Evolutionary conservation across 2,113 vertebrate genomes (phyloP).

Genomic region (Otis tarda): DNA sequence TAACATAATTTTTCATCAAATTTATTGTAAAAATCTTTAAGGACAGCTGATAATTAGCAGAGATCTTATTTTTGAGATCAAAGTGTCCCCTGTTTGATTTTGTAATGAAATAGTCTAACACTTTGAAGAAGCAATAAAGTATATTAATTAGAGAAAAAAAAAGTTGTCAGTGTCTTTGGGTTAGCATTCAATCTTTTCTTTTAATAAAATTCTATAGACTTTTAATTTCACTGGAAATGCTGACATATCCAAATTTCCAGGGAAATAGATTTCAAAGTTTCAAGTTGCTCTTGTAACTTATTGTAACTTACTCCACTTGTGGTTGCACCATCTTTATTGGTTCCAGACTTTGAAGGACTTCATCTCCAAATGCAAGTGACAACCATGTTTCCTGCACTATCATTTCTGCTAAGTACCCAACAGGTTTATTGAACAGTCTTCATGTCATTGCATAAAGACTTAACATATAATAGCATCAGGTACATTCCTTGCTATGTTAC

Average conservation of each 20-base stretch:
- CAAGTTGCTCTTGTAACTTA: not conserved
- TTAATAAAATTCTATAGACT: not conserved
- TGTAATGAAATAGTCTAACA: not conserved
- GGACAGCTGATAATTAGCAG: constrained; percentile 53
- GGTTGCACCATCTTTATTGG: not conserved
- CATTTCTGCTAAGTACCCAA: not conserved
- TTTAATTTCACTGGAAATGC: not conserved
- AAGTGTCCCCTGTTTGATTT: constrained; percentile 28
- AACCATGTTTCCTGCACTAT: not conserved
- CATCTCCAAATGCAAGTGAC: not conserved
- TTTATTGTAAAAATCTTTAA: constrained; percentile 3
- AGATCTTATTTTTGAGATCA: constrained; percentile 47
- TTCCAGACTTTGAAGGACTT: not conserved
- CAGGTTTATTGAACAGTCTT: not conserved
- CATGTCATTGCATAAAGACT: not conserved
- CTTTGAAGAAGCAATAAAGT: constrained; percentile 50
- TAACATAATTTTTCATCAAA: not conserved
- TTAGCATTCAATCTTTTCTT: not conserved
- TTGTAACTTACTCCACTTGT: not conserved
- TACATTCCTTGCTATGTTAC: not conserved
- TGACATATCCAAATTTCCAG: not conserved
- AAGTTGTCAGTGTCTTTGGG: not conserved
- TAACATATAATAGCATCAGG: not conserved
- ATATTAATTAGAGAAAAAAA: not conserved
- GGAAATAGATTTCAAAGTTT: not conserved